phyloP scores from a whole-genome alignment of 2,113 vertebrate species.

The Mastomys natalensis region DNA sequence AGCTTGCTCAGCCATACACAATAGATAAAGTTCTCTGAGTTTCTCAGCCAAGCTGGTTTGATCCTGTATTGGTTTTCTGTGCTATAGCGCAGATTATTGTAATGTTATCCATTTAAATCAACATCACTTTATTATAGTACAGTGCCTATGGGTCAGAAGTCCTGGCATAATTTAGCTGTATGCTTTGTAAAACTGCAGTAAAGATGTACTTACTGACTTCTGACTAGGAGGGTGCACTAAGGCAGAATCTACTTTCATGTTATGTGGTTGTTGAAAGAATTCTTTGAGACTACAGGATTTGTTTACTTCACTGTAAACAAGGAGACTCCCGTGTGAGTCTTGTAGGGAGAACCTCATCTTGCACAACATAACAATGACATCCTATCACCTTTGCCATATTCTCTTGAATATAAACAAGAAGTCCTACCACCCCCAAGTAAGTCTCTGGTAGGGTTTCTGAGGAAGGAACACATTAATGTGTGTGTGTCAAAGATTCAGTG shows the following conservation, averaged over 20 bases:
- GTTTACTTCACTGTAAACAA: neutral
- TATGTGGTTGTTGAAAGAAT: neutral
- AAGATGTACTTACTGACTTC: neutral
- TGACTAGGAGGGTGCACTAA: neutral
- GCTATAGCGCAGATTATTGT: neutral
- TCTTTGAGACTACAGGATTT: neutral
- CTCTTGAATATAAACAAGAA: neutral
- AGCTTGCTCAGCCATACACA: neutral
- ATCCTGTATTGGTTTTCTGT: neutral
- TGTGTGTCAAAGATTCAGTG: neutral
- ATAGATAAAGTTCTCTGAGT: neutral
- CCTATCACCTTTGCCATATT: neutral
- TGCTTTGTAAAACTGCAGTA: neutral
- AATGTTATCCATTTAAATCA: constrained; percentile 16
- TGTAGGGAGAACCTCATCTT: neutral
- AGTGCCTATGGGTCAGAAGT: neutral
- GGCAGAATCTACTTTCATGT: neutral
- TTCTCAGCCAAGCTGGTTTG: neutral
- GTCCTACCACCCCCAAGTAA: neutral
- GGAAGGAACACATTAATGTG: too few species aligned
- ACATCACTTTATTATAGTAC: neutral
- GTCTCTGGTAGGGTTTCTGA: neutral
- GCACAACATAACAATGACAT: neutral
- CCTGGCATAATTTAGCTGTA: neutral
- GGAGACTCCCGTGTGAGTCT: neutral